Percentiles rank a stretch among this genome's conserved stretches.
phyloP scores from a whole-genome alignment of 2,888 invertebrate genomes.

The Caenorhabditis zanzibari region DNA sequence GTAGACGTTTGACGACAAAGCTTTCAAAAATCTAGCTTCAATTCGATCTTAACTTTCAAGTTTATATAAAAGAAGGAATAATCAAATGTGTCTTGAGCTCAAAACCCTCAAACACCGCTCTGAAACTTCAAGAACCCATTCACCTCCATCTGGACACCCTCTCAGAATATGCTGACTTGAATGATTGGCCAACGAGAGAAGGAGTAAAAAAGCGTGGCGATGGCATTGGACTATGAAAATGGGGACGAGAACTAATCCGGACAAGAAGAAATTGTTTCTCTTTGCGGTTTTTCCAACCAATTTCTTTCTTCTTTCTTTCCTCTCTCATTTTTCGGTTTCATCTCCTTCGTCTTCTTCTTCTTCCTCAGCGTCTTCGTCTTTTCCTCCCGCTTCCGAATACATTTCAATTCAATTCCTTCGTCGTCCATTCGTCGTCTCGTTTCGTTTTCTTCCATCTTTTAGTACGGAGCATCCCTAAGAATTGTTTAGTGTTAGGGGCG shows the following conservation, averaged over 20 bases:
- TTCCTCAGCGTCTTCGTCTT: slow-evolving; percentile 27
- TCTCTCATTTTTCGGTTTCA: slow-evolving; percentile 36
- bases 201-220: slow-evolving; percentile 37
- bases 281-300: slow-evolving; percentile 56
- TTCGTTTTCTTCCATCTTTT: slow-evolving; percentile 46
- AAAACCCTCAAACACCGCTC: no score
- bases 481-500: slow-evolving; percentile 29
- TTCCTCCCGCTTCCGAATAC: slow-evolving; percentile 44
- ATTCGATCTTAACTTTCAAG: no score
- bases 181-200: slow-evolving; percentile 7
- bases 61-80: no score
- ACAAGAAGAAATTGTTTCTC: slow-evolving; percentile 56
- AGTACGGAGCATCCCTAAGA: slow-evolving; percentile 19
- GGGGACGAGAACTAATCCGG: slow-evolving; percentile 46
- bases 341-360: slow-evolving; percentile 21
- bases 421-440: slow-evolving; percentile 32
- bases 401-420: slow-evolving; percentile 55
- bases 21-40: no score
- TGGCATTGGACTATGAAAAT: slow-evolving; percentile 19
- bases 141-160: neutral
- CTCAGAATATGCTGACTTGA: neutral
- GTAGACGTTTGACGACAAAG: no score
- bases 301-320: slow-evolving; percentile 35
- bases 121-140: no score
- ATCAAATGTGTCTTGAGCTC: no score